Conservation (phyloP, 2,797 vertebrate species). For the Psittacula derbiana region DNA sequence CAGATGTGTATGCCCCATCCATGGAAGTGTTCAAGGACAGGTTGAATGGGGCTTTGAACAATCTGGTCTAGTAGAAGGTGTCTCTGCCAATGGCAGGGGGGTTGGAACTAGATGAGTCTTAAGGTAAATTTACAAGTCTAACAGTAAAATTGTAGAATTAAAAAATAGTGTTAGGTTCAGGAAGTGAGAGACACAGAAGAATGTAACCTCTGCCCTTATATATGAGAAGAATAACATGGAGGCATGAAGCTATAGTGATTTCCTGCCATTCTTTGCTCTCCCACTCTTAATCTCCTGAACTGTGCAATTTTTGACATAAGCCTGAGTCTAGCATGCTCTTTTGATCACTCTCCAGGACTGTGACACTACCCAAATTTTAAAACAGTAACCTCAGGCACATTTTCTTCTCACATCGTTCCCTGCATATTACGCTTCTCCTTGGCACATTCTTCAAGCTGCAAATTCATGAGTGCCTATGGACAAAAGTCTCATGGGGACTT, state of each 20-base stretch:
- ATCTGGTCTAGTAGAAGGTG: neutral
- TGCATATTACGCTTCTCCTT: neutral
- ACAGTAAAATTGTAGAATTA: neutral
- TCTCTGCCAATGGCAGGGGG: neutral
- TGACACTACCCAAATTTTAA: neutral
- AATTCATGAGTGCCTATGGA: neutral
- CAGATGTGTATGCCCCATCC: neutral
- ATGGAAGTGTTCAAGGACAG: neutral
- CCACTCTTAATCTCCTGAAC: neutral
- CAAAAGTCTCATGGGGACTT: neutral
- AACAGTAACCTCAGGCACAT: neutral
- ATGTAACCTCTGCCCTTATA: neutral
- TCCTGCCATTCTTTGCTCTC: conserved; percentile 5
- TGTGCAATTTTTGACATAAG: neutral
- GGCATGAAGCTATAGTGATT: neutral
- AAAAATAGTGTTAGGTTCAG: neutral
- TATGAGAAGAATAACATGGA: neutral
- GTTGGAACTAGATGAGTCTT: neutral
- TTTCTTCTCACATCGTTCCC: neutral
- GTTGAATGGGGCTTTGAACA: neutral
- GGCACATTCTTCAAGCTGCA: neutral
- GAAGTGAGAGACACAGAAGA: neutral
- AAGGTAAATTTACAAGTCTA: neutral
- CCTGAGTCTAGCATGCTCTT: neutral
- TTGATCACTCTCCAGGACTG: neutral